Base-by-base conservation (phyloP, 2,888 invertebrate species). In the Plebejus anna region DNA sequence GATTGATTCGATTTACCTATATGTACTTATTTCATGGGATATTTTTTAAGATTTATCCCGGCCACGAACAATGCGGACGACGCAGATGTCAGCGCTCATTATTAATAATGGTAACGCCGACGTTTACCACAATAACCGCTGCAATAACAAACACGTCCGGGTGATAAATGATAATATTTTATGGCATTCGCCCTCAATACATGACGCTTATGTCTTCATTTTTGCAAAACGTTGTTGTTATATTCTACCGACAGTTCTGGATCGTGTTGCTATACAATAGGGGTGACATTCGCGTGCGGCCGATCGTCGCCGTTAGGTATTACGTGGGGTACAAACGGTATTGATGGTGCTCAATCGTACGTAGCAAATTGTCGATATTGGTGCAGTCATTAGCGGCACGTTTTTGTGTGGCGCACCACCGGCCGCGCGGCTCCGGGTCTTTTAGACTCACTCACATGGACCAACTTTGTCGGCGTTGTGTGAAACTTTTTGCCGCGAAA, bases 151-250 rank as follows among this genome's bases (percentile, higher is more conserved):
- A 92, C 90, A 91, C 88, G 87, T 88, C 87, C 83, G 84, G 82
- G 83, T 92, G 92, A 94, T 92, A 92, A 93, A 94, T 92, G 91
- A 90, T 90, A 86, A 89, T 89, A 89, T 90, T 92, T 92, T 90
- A 92, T 90, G 88, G 90, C 86, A 82, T 86, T 89, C 86, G 89
- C 91, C 89, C 90, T 90, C 89, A 82, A 89, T 89, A 87, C 84
- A 84, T 84, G 88, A 87, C 85, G 88, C 84, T 90, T 87, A 89
- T 87, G 87, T 91, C 92, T 92, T 88, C 87, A 91, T 91, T 89
- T 89, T 81, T 81, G 83, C 85, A 42, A 86, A 87, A 86, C 81
- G 85, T 83, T 83, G 80, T 78, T 79, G 75, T 70, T 59, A 66
- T 7, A 66, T 7, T 2, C 6, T 36, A 28, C n/a, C 28, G 1